Conservation (phyloP, 2,797 vertebrate species). For the Amphiprion clarkii region DNA sequence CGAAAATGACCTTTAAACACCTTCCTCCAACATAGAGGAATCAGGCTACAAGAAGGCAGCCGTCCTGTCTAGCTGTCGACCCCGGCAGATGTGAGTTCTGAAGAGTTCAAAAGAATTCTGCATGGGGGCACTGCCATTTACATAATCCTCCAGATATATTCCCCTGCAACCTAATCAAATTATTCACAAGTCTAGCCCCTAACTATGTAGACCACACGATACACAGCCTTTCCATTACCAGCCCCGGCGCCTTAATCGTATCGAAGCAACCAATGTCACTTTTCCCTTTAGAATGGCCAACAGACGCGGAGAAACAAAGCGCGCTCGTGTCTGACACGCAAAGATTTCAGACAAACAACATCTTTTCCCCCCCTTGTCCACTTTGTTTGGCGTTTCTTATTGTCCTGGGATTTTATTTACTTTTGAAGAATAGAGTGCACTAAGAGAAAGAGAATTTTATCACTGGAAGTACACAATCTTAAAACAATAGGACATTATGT, state of each 20-base stretch:
- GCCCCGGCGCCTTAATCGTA: constrained; percentile 83
- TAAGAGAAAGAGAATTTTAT: constrained; percentile 74
- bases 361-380: constrained; percentile 70
- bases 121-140: constrained; percentile 88
- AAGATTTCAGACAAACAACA: constrained; percentile 80
- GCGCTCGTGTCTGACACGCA: constrained; percentile 75
- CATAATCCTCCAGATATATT: constrained; percentile 92
- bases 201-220: constrained; percentile 85
- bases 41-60: constrained; percentile 82
- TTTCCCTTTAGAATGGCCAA: constrained; percentile 84
- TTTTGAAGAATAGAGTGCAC: constrained; percentile 74
- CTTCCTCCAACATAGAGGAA: constrained; percentile 83
- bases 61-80: constrained; percentile 89
- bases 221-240: constrained; percentile 85
- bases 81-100: constrained; percentile 90
- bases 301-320: constrained; percentile 79
- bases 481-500: constrained; percentile 78
- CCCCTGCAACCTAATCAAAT: constrained; percentile 91
- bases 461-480: constrained; percentile 71
- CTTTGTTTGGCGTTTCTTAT: constrained; percentile 78
- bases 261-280: constrained; percentile 88
- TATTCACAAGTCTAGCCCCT: constrained; percentile 90
- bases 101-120: constrained; percentile 91
- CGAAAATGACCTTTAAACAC: constrained; percentile 89
- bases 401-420: constrained; percentile 79